Conservation (phyloP, 2,113 vertebrate genomes). For the Pituophis catenifer region DNA sequence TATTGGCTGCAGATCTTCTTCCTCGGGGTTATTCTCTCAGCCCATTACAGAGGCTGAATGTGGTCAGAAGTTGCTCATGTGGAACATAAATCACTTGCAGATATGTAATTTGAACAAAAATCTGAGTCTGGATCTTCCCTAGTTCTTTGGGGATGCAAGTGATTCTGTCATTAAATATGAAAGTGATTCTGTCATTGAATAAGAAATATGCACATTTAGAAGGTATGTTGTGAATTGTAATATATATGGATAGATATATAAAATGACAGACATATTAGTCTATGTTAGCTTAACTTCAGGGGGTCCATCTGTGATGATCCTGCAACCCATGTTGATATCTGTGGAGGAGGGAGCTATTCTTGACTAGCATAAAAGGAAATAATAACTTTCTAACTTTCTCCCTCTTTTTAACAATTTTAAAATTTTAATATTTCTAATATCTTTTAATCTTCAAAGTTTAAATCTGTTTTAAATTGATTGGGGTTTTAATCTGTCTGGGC, state of each 20-base stretch:
- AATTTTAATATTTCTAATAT: too few relatives aligned
- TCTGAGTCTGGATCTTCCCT: background rate
- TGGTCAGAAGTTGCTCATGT: background rate
- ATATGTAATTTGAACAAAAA: background rate
- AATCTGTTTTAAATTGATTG: too few relatives aligned
- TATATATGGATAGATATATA: background rate
- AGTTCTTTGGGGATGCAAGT: background rate
- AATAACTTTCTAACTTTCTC: too few relatives aligned
- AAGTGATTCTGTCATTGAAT: background rate
- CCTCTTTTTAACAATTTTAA: too few relatives aligned
- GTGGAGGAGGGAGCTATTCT: background rate
- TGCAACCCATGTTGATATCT: background rate
- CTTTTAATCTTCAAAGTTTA: too few relatives aligned
- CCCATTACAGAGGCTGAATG: background rate
- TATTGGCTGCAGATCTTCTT: background rate
- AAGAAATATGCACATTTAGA: background rate
- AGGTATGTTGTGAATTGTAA: background rate
- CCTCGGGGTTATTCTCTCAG: background rate
- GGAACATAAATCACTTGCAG: background rate
- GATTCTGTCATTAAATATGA: background rate
- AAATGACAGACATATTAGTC: background rate
- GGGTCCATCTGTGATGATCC: background rate
- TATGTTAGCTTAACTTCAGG: background rate
- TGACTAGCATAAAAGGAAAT: background rate
- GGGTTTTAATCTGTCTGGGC: too few relatives aligned